These are phyloP conservation scores for Panagrolaimus sp. DNA, from an alignment of 1,140 invertebrate genomes.

Conservation along the genomic window DNA sequence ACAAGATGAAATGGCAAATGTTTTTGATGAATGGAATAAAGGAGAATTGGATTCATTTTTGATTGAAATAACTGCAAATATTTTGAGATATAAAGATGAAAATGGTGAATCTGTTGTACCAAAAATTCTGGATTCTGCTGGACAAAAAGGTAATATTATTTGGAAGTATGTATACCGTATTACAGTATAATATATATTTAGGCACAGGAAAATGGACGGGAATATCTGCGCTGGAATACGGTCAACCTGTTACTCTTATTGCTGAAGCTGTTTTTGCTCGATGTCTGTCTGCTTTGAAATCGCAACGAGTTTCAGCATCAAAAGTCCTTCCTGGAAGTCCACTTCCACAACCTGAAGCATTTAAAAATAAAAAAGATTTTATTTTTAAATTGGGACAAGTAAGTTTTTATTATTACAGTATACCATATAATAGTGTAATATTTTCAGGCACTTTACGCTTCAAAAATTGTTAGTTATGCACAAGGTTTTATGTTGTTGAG, in stretches of 20 bases:
- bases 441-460: conserved; percentile 81
- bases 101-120: conserved; percentile 78
- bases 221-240: conserved; percentile 88
- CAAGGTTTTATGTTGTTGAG: conserved; percentile 97
- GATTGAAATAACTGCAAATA: conserved; percentile 94
- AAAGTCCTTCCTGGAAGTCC: conserved; percentile 67
- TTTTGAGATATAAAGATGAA: conserved; percentile 82
- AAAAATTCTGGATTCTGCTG: conserved; percentile 88
- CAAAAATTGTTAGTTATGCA: conserved; percentile 96
- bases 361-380: conserved; percentile 74
- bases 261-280: conserved; percentile 94
- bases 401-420: background rate
- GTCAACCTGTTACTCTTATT: conserved; percentile 92
- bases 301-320: conserved; percentile 76
- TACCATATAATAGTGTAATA: background rate
- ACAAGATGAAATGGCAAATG: conserved; percentile 78
- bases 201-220: conserved; percentile 67
- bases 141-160: conserved; percentile 93
- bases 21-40: conserved; percentile 92
- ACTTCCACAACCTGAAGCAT: conserved; percentile 56
- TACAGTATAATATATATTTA: too few relatives aligned
- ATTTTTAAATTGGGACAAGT: conserved; percentile 69
- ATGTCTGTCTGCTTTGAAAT: conserved; percentile 81
- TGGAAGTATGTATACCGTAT: conserved; percentile 70
- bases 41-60: conserved; percentile 92